Conservation (phyloP, 2,888 invertebrate genomes). For the Microdon myrmicae region DNA sequence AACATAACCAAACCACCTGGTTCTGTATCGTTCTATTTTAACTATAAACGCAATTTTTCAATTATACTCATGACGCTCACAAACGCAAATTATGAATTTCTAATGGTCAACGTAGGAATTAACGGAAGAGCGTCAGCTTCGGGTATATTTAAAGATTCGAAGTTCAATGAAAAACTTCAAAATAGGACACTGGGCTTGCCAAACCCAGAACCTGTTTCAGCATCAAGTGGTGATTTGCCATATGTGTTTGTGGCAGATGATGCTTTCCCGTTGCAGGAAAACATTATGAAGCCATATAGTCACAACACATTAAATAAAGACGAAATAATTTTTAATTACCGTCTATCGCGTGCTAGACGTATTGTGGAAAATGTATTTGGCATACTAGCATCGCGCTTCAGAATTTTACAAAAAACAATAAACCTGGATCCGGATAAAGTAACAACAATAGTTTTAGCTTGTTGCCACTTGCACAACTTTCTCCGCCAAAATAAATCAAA, state of each 20-base stretch:
- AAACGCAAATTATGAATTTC: constrained; percentile 7
- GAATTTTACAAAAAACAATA: constrained; percentile 54
- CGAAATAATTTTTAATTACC: constrained; percentile 36
- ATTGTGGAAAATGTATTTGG: constrained; percentile 45
- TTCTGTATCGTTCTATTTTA: constrained; percentile 32
- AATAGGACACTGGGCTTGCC: constrained; percentile 15
- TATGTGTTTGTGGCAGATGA: constrained; percentile 15
- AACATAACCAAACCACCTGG: constrained; percentile 25
- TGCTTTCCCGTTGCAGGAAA: constrained; percentile 20
- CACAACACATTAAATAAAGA: constrained; percentile 2
- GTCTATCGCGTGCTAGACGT: constrained; percentile 40
- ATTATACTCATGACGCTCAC: constrained; percentile 9
- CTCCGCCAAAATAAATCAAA: constrained; percentile 10
- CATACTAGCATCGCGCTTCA: constrained; percentile 55
- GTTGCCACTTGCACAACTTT: constrained; percentile 53
- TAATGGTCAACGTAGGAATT: not conserved
- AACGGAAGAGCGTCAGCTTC: constrained; percentile 5
- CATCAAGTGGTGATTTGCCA: constrained; percentile 8
- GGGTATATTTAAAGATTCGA: constrained; percentile 1
- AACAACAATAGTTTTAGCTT: constrained; percentile 32
- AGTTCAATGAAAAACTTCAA: constrained; percentile 9
- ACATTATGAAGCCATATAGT: constrained; percentile 16
- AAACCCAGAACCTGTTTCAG: not conserved
- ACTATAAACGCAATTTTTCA: constrained; percentile 17
- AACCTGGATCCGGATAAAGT: constrained; percentile 40